Evolutionary conservation across 2,113 vertebrate genomes (phyloP), one percentile per base, ranked within the genome.

Genomic region (Hypomesus transpacificus): DNA sequence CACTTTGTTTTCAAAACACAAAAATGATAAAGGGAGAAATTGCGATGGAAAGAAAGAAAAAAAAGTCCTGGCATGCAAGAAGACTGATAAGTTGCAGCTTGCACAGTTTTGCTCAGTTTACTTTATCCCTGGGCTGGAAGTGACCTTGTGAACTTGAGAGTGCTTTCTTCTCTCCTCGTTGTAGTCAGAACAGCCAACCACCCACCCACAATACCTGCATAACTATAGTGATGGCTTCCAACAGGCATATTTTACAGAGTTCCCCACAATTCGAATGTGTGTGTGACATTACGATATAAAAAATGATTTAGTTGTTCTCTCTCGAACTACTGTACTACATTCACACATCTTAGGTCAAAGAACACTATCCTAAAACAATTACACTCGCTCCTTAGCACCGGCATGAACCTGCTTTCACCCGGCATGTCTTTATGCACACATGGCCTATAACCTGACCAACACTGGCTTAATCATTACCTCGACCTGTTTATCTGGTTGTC

Each of bases 381-480:
- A 93, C 90, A 88, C 80, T 88, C 85, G 79, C 89, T 88, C 81
- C 80, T 90, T 90, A 89, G 85, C 89, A 82, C 84, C 77, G 77
- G 79, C 78, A 76, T 63, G 63, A 90, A 88, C 89, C 87, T 90
- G 90, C 82, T 88, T 82, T 88, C 87, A 78, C 85, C 82, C 82
- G 85, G 81, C 83, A 85, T 86, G 66, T 87, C 87, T 93, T 92
- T 89, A 86, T 77, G 81, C 82, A 88, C 82, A 90, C 90, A 91
- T 87, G 85, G 87, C 85, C 89, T 87, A 77, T 88, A 91, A 89
- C 89, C 88, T 80, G 82, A 84, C 88, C 88, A 87, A 88, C 89
- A 87, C 80, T 73, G 76, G 92, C 91, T 99, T 97, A 99, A 98
- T 98, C 93, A 98, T 99, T 99, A 97, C 95, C 92, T 80, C 92